phyloP scores from a whole-genome alignment of 2,113 vertebrate species.

The Pagrus major region DNA sequence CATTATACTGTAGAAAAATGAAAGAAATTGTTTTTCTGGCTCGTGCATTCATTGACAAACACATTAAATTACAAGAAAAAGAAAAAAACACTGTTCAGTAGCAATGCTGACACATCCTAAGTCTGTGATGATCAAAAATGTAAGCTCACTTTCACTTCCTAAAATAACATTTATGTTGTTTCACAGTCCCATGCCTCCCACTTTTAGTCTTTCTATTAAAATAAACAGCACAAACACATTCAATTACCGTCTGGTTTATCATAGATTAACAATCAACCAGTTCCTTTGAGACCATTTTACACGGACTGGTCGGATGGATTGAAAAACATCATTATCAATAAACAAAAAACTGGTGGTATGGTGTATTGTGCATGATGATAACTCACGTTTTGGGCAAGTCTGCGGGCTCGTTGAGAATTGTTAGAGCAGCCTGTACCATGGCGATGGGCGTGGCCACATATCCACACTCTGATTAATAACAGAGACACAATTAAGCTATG shows the following conservation, averaged over 20 bases:
- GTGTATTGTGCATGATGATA: too few relatives aligned
- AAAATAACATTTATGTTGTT: too few relatives aligned
- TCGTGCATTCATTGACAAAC: not conserved
- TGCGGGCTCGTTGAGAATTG: slow-evolving; percentile 90
- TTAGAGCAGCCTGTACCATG: slow-evolving; percentile 94
- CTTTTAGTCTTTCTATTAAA: too few relatives aligned
- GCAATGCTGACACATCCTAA: too few relatives aligned
- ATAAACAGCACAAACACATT: too few relatives aligned
- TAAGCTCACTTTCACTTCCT: not conserved
- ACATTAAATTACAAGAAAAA: not conserved
- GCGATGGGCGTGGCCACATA: slow-evolving; percentile 92
- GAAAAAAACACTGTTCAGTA: not conserved
- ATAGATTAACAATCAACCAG: not conserved
- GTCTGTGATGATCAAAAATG: not conserved
- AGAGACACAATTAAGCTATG: slow-evolving; percentile 33
- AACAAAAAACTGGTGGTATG: too few relatives aligned
- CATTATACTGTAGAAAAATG: not conserved
- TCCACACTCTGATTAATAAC: slow-evolving; percentile 85
- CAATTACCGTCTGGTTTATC: not conserved
- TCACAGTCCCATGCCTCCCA: too few relatives aligned
- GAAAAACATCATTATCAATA: not conserved
- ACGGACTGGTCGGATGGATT: not conserved
- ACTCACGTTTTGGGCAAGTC: slow-evolving; percentile 91
- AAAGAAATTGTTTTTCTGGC: not conserved
- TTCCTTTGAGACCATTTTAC: not conserved